Conservation (phyloP, 2,797 vertebrate genomes). For the Moxostoma hubbsi region DNA sequence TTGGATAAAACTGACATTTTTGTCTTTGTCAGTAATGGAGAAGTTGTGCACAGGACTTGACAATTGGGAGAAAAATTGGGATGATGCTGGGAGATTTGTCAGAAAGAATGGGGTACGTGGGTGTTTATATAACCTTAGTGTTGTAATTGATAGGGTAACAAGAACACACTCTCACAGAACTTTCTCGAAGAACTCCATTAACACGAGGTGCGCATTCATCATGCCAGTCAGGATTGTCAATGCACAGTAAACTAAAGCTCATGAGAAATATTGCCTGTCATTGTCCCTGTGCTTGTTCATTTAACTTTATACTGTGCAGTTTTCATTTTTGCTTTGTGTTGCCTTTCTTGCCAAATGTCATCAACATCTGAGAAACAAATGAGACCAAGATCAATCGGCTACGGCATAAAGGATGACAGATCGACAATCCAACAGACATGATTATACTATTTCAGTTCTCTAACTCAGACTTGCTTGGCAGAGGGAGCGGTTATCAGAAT, state of each 20-base stretch:
- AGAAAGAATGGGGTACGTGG: slow-evolving; percentile 14
- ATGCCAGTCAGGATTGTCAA: not conserved
- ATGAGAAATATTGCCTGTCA: slow-evolving; percentile 20
- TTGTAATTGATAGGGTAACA: slow-evolving; percentile 17
- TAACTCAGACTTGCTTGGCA: not conserved
- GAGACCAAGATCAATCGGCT: slow-evolving; percentile 17
- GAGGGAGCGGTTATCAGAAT: not conserved
- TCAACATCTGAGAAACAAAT: slow-evolving; percentile 24
- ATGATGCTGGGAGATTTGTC: slow-evolving; percentile 2
- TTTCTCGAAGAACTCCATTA: slow-evolving; percentile 27
- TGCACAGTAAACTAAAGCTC: slow-evolving; percentile 5
- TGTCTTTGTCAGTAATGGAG: slow-evolving; percentile 2
- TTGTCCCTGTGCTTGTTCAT: slow-evolving; percentile 25
- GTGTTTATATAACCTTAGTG: slow-evolving; percentile 21
- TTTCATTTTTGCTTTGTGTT: not conserved
- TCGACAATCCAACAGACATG: slow-evolving; percentile 10
- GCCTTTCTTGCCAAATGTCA: not conserved
- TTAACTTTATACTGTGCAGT: slow-evolving; percentile 16
- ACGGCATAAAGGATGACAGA: slow-evolving; percentile 13
- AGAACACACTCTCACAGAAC: not conserved
- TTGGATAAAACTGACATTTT: slow-evolving; percentile 8
- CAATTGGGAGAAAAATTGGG: not conserved
- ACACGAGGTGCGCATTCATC: slow-evolving; percentile 29
- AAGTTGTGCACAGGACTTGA: not conserved
- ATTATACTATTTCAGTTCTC: slow-evolving; percentile 33